Conservation (phyloP, 2,888 invertebrate genomes). For the Hirtodrosophila cameraria region DNA sequence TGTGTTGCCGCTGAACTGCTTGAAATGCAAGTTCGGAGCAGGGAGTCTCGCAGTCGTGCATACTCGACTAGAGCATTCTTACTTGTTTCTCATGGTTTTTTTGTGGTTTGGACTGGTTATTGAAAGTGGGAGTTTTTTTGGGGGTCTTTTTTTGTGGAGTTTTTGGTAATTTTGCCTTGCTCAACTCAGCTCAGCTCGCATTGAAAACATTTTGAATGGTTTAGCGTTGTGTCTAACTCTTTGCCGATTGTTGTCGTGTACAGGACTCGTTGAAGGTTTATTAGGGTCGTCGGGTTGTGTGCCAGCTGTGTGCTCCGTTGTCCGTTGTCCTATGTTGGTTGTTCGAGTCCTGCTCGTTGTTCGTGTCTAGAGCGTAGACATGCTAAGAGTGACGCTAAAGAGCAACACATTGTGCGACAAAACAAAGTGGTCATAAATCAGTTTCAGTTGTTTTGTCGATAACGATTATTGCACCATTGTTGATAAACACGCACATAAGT, state of each 20-base stretch:
- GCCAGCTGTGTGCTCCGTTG: too few species aligned
- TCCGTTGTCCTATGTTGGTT: constrained; percentile 15
- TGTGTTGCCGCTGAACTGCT: too few species aligned
- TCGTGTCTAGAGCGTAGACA: constrained; percentile 44
- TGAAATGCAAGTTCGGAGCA: too few species aligned
- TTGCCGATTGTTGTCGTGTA: constrained; percentile 31
- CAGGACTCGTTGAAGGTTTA: too few species aligned
- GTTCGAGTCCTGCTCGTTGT: constrained; percentile 37
- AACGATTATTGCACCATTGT: constrained; percentile 65
- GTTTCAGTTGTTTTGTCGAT: constrained; percentile 68
- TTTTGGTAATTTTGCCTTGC: constrained; percentile 12
- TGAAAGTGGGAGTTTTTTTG: constrained; percentile 6
- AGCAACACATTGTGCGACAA: constrained; percentile 57
- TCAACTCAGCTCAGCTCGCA: constrained; percentile 28
- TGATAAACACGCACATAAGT: constrained; percentile 23
- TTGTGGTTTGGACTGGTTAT: constrained; percentile 1
- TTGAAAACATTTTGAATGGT: constrained; percentile 78
- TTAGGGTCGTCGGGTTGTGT: too few species aligned
- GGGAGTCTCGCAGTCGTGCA: too few species aligned
- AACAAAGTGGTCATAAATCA: constrained; percentile 62
- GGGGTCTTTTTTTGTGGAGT: constrained; percentile 10
- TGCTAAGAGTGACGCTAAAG: constrained; percentile 62
- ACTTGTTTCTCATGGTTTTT: too few species aligned
- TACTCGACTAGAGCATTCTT: too few species aligned
- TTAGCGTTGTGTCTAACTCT: constrained; percentile 62